These are phyloP conservation scores for Clitarchus hookeri DNA, from an alignment of 2,888 invertebrate species.

Conservation along the genomic window DNA sequence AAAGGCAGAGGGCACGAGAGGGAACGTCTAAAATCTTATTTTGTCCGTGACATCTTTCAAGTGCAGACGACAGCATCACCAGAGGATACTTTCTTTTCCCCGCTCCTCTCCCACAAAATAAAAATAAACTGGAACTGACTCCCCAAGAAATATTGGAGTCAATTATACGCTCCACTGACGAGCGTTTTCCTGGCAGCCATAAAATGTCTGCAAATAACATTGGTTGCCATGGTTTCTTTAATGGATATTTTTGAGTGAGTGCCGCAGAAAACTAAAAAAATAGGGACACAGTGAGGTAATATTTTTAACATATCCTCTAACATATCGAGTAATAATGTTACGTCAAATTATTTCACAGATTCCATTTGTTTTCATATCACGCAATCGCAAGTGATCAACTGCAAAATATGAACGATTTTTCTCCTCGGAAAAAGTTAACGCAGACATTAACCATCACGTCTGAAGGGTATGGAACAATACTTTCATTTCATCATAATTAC, in stretches of 20 bases:
- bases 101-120: neutral
- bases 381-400: too few relatives aligned
- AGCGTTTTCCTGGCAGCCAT: neutral
- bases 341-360: too few relatives aligned
- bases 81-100: neutral
- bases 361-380: too few relatives aligned
- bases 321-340: too few relatives aligned
- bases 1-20: neutral
- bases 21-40: neutral
- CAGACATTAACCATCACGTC: too few relatives aligned
- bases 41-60: neutral
- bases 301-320: too few relatives aligned
- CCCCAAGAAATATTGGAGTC: slow-evolving; percentile 14
- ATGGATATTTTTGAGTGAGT: neutral
- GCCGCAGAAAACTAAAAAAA: neutral
- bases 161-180: neutral
- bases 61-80: neutral
- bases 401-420: too few relatives aligned
- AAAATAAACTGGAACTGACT: neutral
- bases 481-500: too few relatives aligned
- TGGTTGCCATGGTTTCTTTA: neutral
- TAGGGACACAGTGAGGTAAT: too few relatives aligned
- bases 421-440: too few relatives aligned
- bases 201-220: neutral
- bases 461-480: too few relatives aligned